Evolutionary conservation across 2,113 vertebrate species (phyloP), one percentile per base, ranked within the genome.

Genomic region (Actenoides lindsayi): DNA sequence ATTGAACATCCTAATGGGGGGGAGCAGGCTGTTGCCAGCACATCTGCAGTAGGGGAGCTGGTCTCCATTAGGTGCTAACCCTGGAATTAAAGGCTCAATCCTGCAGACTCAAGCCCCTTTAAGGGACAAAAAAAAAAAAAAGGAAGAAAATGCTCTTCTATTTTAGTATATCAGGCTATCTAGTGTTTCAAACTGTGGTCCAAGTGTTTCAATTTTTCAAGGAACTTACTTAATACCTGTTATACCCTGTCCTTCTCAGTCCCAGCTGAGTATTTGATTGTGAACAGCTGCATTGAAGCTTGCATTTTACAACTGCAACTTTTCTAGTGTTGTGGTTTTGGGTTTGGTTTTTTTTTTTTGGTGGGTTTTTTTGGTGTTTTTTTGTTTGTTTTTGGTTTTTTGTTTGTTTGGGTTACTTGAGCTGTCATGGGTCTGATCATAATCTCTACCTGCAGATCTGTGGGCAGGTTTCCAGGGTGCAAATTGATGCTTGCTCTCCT

Each of bases 91-190:
- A 62, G 30, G 30, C 13, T 78, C 5, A n/a, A 1, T 54, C 16
- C 17, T 41, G 10, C 11, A 27, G 23, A 5, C 9, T 13, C 30
- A 5, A 50, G 13, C 24, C 1, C 46, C 2, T 28, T n/a, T 60
- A 59, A 63, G 27, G 20, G 48, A 24, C 21, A 46, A 46, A 18
- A 46, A 46, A 44, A 18, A 18, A 28, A 63, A 44, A 46, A 46
- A 18, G 15, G 14, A 28, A 63, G 60, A 65, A 69, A 15, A 0
- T 2, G 4, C 1, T 2, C 2, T 19, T 51, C 31, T 81, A 1
- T 14, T 88, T 88, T 50, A 50, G 5, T 21, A 13, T 13, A 15
- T 69, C 10, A 13, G 11, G 20, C 16, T 35, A 46, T 19, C 44
- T 68, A 27, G 20, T 25, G 9, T 35, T 87, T 57, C 30, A 44